Percentiles rank a stretch among this genome's conserved stretches.
phyloP scores from a whole-genome alignment of 2,888 invertebrate species.

The Catocala nupta region DNA sequence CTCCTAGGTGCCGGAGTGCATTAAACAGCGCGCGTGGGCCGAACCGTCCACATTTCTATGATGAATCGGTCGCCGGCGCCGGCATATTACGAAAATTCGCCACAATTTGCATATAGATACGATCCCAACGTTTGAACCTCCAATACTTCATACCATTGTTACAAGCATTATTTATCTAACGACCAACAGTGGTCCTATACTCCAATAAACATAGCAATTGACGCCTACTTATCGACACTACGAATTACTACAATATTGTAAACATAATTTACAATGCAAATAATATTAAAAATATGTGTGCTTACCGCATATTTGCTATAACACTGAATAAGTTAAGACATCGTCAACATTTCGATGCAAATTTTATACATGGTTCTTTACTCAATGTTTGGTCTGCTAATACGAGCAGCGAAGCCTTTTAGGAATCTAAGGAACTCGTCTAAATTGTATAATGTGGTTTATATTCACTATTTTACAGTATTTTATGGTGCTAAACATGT shows the following conservation, averaged over 20 bases:
- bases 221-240: slow-evolving; percentile 59
- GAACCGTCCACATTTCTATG: slow-evolving; percentile 85
- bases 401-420: slow-evolving; percentile 36
- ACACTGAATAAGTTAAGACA: slow-evolving; percentile 51
- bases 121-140: slow-evolving; percentile 59
- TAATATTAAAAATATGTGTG: slow-evolving; percentile 50
- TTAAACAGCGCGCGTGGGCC: slow-evolving; percentile 79
- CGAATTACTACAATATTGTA: slow-evolving; percentile 58
- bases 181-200: slow-evolving; percentile 53
- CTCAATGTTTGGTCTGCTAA: slow-evolving; percentile 45
- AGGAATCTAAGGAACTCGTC: slow-evolving; percentile 43
- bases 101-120: slow-evolving; percentile 81
- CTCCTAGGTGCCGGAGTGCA: slow-evolving; percentile 59
- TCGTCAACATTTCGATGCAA: slow-evolving; percentile 55
- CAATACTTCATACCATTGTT: slow-evolving; percentile 68
- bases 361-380: slow-evolving; percentile 54
- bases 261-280: slow-evolving; percentile 56
- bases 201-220: slow-evolving; percentile 56
- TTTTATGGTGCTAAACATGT: slow-evolving; percentile 29
- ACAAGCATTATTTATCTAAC: slow-evolving; percentile 75
- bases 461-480: slow-evolving; percentile 37
- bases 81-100: slow-evolving; percentile 81
- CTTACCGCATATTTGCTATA: slow-evolving; percentile 43
- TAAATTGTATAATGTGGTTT: slow-evolving; percentile 34
- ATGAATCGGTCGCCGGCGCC: slow-evolving; percentile 80